Conservation (phyloP, 2,888 invertebrate genomes). For the Polietes domitor region DNA sequence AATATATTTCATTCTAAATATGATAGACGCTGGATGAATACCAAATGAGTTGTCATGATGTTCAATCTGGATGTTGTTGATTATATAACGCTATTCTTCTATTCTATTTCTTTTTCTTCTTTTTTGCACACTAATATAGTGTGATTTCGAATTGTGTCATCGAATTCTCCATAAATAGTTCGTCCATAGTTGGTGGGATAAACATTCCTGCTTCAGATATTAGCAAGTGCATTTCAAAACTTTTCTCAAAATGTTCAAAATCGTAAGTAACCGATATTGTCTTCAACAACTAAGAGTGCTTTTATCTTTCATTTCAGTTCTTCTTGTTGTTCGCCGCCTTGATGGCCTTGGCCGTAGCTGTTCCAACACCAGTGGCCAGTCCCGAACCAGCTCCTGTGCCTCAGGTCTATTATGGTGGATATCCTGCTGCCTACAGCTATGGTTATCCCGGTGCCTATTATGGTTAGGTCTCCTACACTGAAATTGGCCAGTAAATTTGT, state of each 20-base stretch:
- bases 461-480: slow-evolving; percentile 63
- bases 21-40: too few relatives aligned
- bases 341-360: slow-evolving; percentile 66
- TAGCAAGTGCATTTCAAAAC: slow-evolving; percentile 36
- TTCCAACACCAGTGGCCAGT: slow-evolving; percentile 61
- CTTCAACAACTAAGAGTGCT: too few relatives aligned
- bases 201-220: slow-evolving; percentile 31
- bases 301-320: slow-evolving; percentile 60
- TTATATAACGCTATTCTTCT: too few relatives aligned
- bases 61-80: too few relatives aligned
- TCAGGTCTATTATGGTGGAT: slow-evolving; percentile 59
- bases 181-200: background rate
- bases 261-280: slow-evolving; percentile 55
- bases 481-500: too few relatives aligned
- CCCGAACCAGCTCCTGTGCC: slow-evolving; percentile 61
- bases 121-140: too few relatives aligned
- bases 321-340: slow-evolving; percentile 69
- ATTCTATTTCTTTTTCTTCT: too few relatives aligned
- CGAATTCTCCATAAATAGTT: slow-evolving; percentile 59
- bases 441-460: slow-evolving; percentile 66
- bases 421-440: slow-evolving; percentile 55
- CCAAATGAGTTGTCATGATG: too few relatives aligned
- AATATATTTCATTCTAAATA: too few relatives aligned
- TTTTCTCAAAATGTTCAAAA: slow-evolving; percentile 60
- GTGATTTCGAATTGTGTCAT: too few relatives aligned